A percentile compares a stretch with the other conserved stretches of the same genome.
Conservation (phyloP, 2,888 invertebrate genomes). For the Schizaphis graminum region DNA sequence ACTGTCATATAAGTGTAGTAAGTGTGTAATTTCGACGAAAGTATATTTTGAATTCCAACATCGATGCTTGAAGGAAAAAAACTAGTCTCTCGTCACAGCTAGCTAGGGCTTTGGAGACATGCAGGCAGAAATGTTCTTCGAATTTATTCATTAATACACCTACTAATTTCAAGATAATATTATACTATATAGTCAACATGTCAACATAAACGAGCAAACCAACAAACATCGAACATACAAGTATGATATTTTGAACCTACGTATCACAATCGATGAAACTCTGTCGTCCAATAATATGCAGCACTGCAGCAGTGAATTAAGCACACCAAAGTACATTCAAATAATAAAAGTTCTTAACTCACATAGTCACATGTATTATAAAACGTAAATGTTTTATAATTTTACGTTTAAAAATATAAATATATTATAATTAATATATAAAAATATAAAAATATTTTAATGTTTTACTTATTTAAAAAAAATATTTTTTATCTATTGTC, state of each 20-base stretch:
- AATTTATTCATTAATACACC: background rate
- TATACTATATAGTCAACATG: background rate
- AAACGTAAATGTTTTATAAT: background rate
- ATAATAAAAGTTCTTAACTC: background rate
- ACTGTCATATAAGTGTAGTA: background rate
- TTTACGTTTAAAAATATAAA: background rate
- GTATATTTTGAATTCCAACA: background rate
- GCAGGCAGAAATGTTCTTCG: background rate
- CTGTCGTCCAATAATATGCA: background rate
- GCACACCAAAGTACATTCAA: background rate
- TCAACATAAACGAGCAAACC: background rate
- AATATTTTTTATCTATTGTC: background rate
- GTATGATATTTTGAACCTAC: background rate
- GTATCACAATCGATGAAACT: background rate
- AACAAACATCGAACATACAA: background rate
- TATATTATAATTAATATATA: too few relatives aligned
- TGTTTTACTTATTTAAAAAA: background rate
- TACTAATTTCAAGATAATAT: background rate
- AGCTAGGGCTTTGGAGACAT: background rate
- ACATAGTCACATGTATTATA: background rate
- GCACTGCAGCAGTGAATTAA: background rate
- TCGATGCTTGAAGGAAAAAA: background rate
- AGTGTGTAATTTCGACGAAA: background rate
- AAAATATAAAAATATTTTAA: background rate
- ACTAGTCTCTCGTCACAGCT: background rate